phyloP scores from a whole-genome alignment of 2,888 invertebrate genomes.

The Dilophus febrilis region DNA sequence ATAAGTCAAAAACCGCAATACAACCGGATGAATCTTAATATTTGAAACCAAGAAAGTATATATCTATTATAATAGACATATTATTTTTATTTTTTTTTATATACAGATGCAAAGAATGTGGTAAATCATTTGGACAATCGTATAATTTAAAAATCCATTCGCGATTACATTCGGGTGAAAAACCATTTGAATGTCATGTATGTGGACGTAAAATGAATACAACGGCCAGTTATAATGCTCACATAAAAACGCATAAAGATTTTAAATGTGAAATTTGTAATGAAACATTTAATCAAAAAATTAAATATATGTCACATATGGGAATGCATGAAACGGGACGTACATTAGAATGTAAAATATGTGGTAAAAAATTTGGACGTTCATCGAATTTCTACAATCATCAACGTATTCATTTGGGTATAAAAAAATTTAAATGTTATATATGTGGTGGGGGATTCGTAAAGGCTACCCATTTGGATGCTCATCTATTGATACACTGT shows the following conservation, averaged over 20 bases:
- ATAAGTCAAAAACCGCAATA: too few relatives aligned
- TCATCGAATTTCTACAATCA: conserved; percentile 8
- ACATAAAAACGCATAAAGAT: conserved; percentile 26
- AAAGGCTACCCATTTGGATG: conserved; percentile 7
- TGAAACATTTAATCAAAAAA: conserved; percentile 8
- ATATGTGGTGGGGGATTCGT: conserved; percentile 7
- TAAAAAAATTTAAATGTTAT: conserved; percentile 7
- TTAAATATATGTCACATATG: conserved; percentile 8
- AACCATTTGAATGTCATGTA: conserved; percentile 28
- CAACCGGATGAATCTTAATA: too few relatives aligned
- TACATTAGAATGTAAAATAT: conserved; percentile 6
- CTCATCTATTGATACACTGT: conserved; percentile 6
- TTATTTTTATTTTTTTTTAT: not conserved
- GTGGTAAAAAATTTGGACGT: conserved; percentile 7
- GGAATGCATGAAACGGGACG: conserved; percentile 8
- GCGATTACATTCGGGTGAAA: conserved; percentile 28
- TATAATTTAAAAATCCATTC: conserved; percentile 29
- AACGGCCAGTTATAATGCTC: conserved; percentile 27
- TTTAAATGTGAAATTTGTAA: conserved; percentile 8
- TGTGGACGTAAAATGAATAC: conserved; percentile 29
- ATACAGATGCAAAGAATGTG: conserved; percentile 27
- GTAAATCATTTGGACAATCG: conserved; percentile 29
- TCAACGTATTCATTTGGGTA: conserved; percentile 7
- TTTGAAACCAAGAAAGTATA: too few relatives aligned
- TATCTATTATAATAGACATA: too few relatives aligned